Evolutionary conservation across 2,113 vertebrate genomes (phyloP).

Genomic region (Antechinus stuartii): DNA sequence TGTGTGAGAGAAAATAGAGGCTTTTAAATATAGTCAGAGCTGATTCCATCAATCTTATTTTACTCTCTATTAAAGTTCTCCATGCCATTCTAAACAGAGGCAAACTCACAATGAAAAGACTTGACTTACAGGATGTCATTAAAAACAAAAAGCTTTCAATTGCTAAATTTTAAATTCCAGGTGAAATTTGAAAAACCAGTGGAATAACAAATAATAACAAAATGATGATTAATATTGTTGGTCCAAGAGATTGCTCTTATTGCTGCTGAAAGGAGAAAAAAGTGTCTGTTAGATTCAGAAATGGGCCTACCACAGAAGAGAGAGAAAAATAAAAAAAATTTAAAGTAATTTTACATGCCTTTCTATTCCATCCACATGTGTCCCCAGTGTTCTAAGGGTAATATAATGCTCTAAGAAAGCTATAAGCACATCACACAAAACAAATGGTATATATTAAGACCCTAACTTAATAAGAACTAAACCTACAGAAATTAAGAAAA

Average conservation of each 20-base stretch:
- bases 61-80: neutral
- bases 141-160: slow-evolving; percentile 47
- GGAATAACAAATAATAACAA: slow-evolving; percentile 2
- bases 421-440: neutral
- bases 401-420: slow-evolving; percentile 26
- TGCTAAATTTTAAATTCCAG: slow-evolving; percentile 53
- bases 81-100: slow-evolving; percentile 39
- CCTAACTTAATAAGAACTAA: slow-evolving; percentile 42
- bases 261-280: slow-evolving; percentile 26
- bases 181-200: slow-evolving; percentile 17
- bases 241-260: slow-evolving; percentile 32
- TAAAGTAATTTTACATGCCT: neutral
- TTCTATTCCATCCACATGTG: neutral
- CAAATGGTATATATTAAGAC: slow-evolving; percentile 44
- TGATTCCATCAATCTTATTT: neutral
- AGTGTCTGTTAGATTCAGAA: slow-evolving; percentile 39
- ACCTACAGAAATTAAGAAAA: slow-evolving; percentile 56
- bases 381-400: neutral
- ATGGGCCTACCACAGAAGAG: neutral
- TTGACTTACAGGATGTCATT: slow-evolving; percentile 53
- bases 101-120: slow-evolving; percentile 39
- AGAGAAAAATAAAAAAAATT: slow-evolving; percentile 39
- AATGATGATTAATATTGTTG: slow-evolving; percentile 36
- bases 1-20: neutral
- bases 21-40: neutral